Conservation (phyloP, 2,888 invertebrate genomes). For the Petrolisthes manimaculis region DNA sequence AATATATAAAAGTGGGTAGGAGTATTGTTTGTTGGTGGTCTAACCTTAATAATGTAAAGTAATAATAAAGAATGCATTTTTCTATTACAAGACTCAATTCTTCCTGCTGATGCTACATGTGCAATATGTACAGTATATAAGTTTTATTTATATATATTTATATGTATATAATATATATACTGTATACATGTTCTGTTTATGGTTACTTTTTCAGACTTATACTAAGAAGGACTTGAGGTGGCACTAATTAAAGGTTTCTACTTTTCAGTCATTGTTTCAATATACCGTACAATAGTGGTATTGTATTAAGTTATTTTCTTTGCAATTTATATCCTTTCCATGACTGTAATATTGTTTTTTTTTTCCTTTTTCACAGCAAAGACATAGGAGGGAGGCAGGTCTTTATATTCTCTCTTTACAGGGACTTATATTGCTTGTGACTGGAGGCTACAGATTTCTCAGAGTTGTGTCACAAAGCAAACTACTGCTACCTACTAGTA, state of each 20-base stretch:
- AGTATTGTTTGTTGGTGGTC: too few relatives aligned
- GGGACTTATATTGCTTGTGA: too few relatives aligned
- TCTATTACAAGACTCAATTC: too few relatives aligned
- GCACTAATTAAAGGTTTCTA: neutral
- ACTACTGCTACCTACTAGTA: too few relatives aligned
- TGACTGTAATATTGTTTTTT: neutral
- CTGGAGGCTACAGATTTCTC: too few relatives aligned
- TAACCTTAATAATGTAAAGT: too few relatives aligned
- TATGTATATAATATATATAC: neutral
- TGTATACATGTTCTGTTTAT: neutral
- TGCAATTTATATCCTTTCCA: neutral
- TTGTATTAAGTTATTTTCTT: too few relatives aligned
- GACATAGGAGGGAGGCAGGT: neutral
- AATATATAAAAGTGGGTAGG: too few relatives aligned
- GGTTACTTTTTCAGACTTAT: neutral
- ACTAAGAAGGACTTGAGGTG: neutral
- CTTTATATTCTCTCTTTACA: neutral
- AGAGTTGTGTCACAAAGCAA: too few relatives aligned
- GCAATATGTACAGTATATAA: too few relatives aligned
- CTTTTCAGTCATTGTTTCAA: neutral
- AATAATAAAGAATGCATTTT: too few relatives aligned
- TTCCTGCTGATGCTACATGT: too few relatives aligned
- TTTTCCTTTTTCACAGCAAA: neutral
- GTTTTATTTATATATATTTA: neutral
- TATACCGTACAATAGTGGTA: neutral